Base-by-base conservation (phyloP, 1,140 invertebrate genomes). In the Diploscapter pachys region DNA sequence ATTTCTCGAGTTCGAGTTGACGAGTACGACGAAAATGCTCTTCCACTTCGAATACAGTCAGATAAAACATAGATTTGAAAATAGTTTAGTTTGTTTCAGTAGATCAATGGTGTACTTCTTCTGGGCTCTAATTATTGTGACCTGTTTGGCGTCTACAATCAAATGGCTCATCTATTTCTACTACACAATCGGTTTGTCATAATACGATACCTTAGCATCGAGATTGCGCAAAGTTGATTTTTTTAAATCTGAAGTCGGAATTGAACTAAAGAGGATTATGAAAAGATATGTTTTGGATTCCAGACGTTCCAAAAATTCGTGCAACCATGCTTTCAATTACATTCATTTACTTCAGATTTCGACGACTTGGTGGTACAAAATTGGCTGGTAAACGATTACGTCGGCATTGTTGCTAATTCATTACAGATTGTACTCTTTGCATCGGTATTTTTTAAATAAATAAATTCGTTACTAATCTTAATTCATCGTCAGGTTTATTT, bases 141-240 rank as follows among this genome's bases (percentile, higher is more conserved):
- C 78, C 13, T 56, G 63, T 3, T 51, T 73, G 4, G 67, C 74
- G 11, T 71, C 63, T 4, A 55, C 57, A 51, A 66, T 71, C 5
- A 71, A 77, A 56, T 85, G 83, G 83, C 75, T 85, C 50, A 77
- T 85, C 49, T 80, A 75, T 9, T 85, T 85, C 71, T 85, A 85
- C 64, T 85, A 79, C 62, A 74, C 84, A n/a, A 85, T 85, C 48
- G 74, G 74, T 76, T 55, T 5, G 54, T 67, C 11, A 66, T 31
- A 31, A 31, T 31, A 31, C 31, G 31, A 31, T 31, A 31, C 1
- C 31, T 31, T 31, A 31, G 31, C 31, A 31, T 31, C 31, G 31
- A 31, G 31, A 31, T 31, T 31, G 31, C 31, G 1, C 31, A 31
- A 31, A 31, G 31, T 0, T 31, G 31, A 31, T 54, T 55, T 73